Percentiles rank a stretch among this genome's conserved stretches.
phyloP scores from a whole-genome alignment of 2,113 vertebrate genomes.

The Notothenia coriiceps region DNA sequence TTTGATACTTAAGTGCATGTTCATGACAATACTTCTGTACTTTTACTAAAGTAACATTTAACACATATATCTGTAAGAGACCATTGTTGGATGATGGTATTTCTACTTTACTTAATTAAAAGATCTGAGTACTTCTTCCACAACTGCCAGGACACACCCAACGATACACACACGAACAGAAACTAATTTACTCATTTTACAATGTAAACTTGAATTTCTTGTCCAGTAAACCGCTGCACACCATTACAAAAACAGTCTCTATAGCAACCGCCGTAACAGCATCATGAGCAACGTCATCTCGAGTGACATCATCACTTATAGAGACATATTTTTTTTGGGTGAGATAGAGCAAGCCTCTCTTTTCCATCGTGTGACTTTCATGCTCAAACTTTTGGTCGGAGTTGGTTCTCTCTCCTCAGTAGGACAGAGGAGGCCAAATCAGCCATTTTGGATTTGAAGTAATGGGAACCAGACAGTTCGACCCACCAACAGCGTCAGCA shows the following conservation, averaged over 20 bases:
- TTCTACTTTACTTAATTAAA: too few species aligned
- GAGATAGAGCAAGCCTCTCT: background rate
- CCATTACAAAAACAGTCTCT: conserved; percentile 54
- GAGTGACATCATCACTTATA: conserved; percentile 50
- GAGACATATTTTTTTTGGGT: background rate
- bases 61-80: too few species aligned
- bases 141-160: background rate
- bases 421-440: conserved; percentile 20
- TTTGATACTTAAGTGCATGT: too few species aligned
- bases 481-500: conserved; percentile 24
- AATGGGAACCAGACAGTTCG: conserved; percentile 73
- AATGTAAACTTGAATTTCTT: conserved; percentile 38
- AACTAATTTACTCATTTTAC: background rate
- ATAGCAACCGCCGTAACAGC: conserved; percentile 48
- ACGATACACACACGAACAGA: background rate
- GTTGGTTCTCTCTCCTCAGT: background rate
- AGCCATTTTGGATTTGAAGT: conserved; percentile 43
- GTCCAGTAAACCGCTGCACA: conserved; percentile 18
- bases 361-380: conserved; percentile 41
- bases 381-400: background rate
- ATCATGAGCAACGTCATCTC: conserved; percentile 42
- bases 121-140: too few species aligned
- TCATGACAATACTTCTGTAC: too few species aligned
- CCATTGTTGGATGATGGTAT: too few species aligned
- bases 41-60: too few species aligned